These are phyloP conservation scores for Botia kubotai DNA, from an alignment of 2,797 vertebrate genomes.

Conservation along the genomic window DNA sequence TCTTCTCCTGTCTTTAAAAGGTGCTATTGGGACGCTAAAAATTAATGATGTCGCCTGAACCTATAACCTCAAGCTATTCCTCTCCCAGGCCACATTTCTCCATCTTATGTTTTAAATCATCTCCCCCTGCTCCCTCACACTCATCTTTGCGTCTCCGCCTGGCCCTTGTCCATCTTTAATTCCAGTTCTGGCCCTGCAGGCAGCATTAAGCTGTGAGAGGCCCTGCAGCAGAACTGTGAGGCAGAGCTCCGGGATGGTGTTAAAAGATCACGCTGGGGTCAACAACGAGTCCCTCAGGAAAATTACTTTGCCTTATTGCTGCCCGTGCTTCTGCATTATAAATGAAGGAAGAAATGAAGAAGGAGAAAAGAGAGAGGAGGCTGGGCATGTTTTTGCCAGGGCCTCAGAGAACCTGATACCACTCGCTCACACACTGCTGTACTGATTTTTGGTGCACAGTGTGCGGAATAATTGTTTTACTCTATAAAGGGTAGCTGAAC, in stretches of 20 bases:
- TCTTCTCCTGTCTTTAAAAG: constrained; percentile 16
- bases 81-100: not conserved
- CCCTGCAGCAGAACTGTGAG: constrained; percentile 23
- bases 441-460: too few species aligned
- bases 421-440: not conserved
- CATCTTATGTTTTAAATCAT: constrained; percentile 18
- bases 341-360: constrained; percentile 41
- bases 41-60: constrained; percentile 29
- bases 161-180: constrained; percentile 19
- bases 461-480: too few species aligned
- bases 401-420: constrained; percentile 49
- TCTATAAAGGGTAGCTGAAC: too few species aligned
- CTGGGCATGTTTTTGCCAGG: constrained; percentile 20
- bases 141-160: constrained; percentile 10
- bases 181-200: constrained; percentile 32
- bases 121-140: not conserved
- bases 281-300: constrained; percentile 50
- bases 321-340: constrained; percentile 47
- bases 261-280: constrained; percentile 53
- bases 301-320: constrained; percentile 56
- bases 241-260: constrained; percentile 14
- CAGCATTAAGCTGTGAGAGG: constrained; percentile 16
- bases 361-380: constrained; percentile 26
- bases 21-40: constrained; percentile 14
- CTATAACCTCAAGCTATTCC: constrained; percentile 9